Evolutionary conservation across 1,140 invertebrate genomes (phyloP), one percentile per base, ranked within the genome.

Genomic region (Cheumatopsyche charites): DNA sequence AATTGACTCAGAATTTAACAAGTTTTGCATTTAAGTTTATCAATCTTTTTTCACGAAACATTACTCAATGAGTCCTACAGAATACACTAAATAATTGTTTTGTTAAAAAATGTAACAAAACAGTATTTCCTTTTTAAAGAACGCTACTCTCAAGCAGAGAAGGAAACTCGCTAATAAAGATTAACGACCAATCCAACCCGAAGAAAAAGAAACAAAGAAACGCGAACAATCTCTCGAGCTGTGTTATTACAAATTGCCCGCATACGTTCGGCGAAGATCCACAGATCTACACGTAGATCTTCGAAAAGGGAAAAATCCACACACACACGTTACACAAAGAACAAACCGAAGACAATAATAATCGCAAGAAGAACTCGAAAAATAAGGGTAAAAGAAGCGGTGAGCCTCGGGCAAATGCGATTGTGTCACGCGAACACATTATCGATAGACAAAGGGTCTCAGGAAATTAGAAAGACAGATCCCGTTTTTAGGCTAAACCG

Each of bases 351-450:
- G 29, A 36, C 29, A 36, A 36, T 36, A 36, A 36, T 9, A 36
- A 36, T 36, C 29, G 9, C 9, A 36, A 36, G 29, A 4, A 36
- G n/a, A n/a, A n/a, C n/a, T n/a, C n/a, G n/a, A n/a, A n/a, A n/a
- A 3, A 36, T 9, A 36, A 3, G 29, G 29, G 29, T 3, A 9
- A 36, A 36, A 36, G 29, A 36, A 36, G 9, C 29, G 29, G 29
- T 13, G 15, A 21, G 11, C 11, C 15, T 17, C 6, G 15, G 17
- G 36, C 9, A 63, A 63, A 63, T 63, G 42, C 15, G 29, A 63
- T 42, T 63, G n/a, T 63, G 62, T 63, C 62, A 63, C 62, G 62
- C 62, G 36, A 63, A 63, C 29, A 15, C n/a, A 63, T 23, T 63
- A 63, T 63, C 62, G 19, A 43, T 63, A 63, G 41, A 63, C 36